Conservation (phyloP, 2,113 vertebrate species). For the Entelurus aequoreus region DNA sequence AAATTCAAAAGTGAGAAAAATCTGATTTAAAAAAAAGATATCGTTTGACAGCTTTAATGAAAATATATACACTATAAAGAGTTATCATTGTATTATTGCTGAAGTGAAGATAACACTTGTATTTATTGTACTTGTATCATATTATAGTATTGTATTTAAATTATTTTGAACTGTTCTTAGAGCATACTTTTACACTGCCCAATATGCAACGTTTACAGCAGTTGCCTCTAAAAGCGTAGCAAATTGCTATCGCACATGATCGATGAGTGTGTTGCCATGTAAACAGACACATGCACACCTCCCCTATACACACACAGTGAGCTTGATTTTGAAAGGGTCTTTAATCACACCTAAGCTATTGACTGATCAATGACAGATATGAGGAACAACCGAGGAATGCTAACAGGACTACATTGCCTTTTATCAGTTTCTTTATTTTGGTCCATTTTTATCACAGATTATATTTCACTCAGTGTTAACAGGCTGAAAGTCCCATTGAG, state of each 20-base stretch:
- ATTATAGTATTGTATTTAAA: no score
- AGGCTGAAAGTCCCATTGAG: slow-evolving; percentile 71
- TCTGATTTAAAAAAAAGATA: no score
- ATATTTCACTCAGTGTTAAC: slow-evolving; percentile 92
- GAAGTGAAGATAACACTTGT: background rate
- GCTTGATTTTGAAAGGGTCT: slow-evolving; percentile 75
- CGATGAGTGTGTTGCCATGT: slow-evolving; percentile 43
- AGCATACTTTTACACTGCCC: slow-evolving; percentile 9
- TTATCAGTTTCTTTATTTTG: slow-evolving; percentile 58
- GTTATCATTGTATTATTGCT: background rate
- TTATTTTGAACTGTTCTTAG: no score
- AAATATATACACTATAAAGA: background rate
- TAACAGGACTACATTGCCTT: slow-evolving; percentile 64
- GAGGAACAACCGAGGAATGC: slow-evolving; percentile 83
- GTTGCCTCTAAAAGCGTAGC: slow-evolving; percentile 25
- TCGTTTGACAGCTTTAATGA: background rate
- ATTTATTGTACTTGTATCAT: no score
- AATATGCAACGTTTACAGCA: slow-evolving; percentile 28
- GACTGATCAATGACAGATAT: slow-evolving; percentile 93
- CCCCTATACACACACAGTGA: slow-evolving; percentile 49
- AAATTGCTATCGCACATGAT: slow-evolving; percentile 41
- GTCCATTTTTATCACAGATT: slow-evolving; percentile 87
- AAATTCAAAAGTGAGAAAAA: no score
- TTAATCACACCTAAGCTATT: slow-evolving; percentile 80
- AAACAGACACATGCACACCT: slow-evolving; percentile 38